Evolutionary conservation across 2,888 invertebrate species (phyloP).

Genomic region (Pteria penguin): DNA sequence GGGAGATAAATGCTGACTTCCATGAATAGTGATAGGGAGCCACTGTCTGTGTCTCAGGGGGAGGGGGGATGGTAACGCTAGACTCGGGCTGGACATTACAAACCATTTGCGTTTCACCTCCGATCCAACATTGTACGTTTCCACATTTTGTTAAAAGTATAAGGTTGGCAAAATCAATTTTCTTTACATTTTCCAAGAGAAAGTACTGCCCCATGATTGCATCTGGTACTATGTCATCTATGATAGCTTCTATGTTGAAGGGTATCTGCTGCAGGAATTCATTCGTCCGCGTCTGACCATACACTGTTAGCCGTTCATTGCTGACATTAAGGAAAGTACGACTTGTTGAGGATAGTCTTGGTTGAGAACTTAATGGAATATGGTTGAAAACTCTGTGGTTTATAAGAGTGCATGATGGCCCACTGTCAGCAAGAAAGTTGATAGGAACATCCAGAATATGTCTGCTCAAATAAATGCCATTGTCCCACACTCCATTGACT

Average conservation of each 20-base stretch:
- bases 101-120: slow-evolving; percentile 5
- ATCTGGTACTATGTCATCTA: slow-evolving; percentile 4
- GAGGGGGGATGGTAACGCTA: not conserved
- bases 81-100: not conserved
- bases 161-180: not conserved
- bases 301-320: not conserved
- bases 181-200: not conserved
- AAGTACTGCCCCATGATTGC: slow-evolving; percentile 17
- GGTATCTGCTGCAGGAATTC: not conserved
- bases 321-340: not conserved
- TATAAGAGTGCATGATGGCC: not conserved
- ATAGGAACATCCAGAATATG: not conserved
- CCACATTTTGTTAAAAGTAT: not conserved
- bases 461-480: not conserved
- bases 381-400: not conserved
- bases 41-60: not conserved
- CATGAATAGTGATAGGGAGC: not conserved
- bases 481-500: not conserved
- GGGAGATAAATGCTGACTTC: not conserved
- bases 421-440: not conserved
- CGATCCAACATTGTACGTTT: slow-evolving; percentile 3
- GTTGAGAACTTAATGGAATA: not conserved
- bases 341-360: not conserved
- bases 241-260: not conserved
- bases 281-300: not conserved